These are phyloP conservation scores for Pyralis farinalis DNA, from an alignment of 2,888 invertebrate species.

Conservation along the genomic window DNA sequence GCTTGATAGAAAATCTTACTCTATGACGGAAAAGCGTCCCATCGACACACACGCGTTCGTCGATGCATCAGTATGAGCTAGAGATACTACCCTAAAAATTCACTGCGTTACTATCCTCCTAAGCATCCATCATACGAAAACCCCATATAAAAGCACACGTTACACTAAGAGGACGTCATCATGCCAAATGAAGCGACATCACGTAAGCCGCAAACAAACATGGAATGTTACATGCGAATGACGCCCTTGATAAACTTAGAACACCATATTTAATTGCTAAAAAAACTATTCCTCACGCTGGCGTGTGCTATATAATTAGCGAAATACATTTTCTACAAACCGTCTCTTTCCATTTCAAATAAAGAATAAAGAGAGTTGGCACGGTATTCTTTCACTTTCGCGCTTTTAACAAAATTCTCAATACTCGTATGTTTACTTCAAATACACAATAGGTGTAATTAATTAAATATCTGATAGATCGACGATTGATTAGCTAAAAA, in stretches of 20 bases:
- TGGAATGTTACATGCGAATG: slow-evolving; percentile 44
- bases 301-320: too few species aligned
- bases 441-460: too few species aligned
- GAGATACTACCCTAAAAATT: background rate
- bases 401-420: too few species aligned
- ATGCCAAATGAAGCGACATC: slow-evolving; percentile 23
- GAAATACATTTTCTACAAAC: too few species aligned
- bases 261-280: background rate
- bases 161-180: slow-evolving; percentile 16
- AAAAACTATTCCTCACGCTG: background rate
- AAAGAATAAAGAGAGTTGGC: too few species aligned
- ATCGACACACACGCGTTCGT: background rate
- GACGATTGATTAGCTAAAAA: too few species aligned
- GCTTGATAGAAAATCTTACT: too few species aligned
- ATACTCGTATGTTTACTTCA: too few species aligned
- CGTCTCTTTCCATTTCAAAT: too few species aligned
- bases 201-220: slow-evolving; percentile 34
- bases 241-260: slow-evolving; percentile 18
- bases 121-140: slow-evolving; percentile 23
- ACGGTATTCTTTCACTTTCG: too few species aligned
- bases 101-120: slow-evolving; percentile 16
- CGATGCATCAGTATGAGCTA: slow-evolving; percentile 5
- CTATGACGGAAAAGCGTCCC: too few species aligned
- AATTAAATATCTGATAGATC: too few species aligned
- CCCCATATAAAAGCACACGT: slow-evolving; percentile 39